Evolutionary conservation across 2,113 vertebrate species (phyloP), one percentile per base, ranked within the genome.

Genomic region (Parotia lawesii): DNA sequence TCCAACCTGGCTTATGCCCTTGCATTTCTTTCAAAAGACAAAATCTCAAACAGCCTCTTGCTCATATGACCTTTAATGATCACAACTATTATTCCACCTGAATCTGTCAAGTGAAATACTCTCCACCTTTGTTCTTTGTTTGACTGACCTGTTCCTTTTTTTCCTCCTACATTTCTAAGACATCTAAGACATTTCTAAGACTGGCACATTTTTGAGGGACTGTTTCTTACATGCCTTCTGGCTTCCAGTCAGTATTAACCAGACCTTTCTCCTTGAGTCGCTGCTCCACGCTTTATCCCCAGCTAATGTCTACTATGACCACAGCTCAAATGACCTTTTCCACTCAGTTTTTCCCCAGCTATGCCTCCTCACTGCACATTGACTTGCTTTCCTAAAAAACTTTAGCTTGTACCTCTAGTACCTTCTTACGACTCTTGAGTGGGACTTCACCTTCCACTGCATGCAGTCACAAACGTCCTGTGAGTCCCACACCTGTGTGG

Each of bases 381-480:
- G 31, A 15, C 29, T 28, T 21, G 12, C 35, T 86, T 84, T 89
- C 42, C 56, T 61, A 21, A 60, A 70, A 61, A 89, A 9, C 19
- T 70, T 61, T 9, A 23, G 18, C 6, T 78, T 74, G 4, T 37
- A 15, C 47, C 65, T 78, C n/a, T 37, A 4, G 37, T 57, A 12
- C 23, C 25, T 62, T 76, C 60, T 42, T 21, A 4, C 1, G 31
- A 10, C 24, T 64, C 25, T 47, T 87, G 17, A 42, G 57, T 51
- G 35, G 44, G 56, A n/a, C 40, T 76, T 88, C 35, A 69, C 25
- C 45, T 81, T 17, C 37, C 14, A 7, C 53, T 37, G 35, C 69
- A 25, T 0, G 0, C 37, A 21, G 29, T 40, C 51, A 51, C 57
- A 28, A 58, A 19, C 0, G 0, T 27, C 60, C 60, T 4, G 0